Base-by-base conservation (phyloP, 2,888 invertebrate genomes). In the Ganaspis brasiliensis region DNA sequence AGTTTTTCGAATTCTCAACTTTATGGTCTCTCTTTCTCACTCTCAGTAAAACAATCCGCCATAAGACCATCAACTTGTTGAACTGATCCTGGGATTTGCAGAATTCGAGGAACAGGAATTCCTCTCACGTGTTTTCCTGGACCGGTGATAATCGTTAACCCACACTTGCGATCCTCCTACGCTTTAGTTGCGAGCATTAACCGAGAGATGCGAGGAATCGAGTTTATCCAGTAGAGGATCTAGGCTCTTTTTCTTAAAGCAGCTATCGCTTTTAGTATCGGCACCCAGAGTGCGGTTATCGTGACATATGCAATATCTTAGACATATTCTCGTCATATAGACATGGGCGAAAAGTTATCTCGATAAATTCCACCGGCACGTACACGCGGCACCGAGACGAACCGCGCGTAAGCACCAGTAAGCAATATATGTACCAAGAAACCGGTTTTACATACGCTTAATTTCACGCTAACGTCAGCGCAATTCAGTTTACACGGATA, bases 361-460 rank as follows among this genome's bases (percentile, higher is more conserved):
- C 75, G 73, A 77, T 74, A 79, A 63, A 75, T 77, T 73, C 52
- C 70, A 45, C 70, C 77, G 67, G 75, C 63, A 59, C 70, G 72
- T 76, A 37, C 49, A 74, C 73, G 74, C 76, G 59, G 76, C 52
- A 73, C 73, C 73, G 76, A 76, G 78, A 76, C 76, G 74, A 80
- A 80, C 72, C 70, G 78, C 73, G 77, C 75, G 76, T 75, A 76
- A 59, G 31, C 31, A 59, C 31, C 21, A 67, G 72, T 19, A 31
- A 31, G 16, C 14, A 14, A 14, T 24, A 45, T 52, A 61, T 40
- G 52, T 70, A 55, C 55, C 78, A 79, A 73, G 75, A 83, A 89
- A 89, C 90, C 90, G 90, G 90, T 91, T 90, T 87, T 84, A 87
- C 87, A 84, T 87, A 87, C 89, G 88, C 89, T 90, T 90, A 90